Conservation (phyloP, 2,797 vertebrate species). For the Eulemur rubriventer region DNA sequence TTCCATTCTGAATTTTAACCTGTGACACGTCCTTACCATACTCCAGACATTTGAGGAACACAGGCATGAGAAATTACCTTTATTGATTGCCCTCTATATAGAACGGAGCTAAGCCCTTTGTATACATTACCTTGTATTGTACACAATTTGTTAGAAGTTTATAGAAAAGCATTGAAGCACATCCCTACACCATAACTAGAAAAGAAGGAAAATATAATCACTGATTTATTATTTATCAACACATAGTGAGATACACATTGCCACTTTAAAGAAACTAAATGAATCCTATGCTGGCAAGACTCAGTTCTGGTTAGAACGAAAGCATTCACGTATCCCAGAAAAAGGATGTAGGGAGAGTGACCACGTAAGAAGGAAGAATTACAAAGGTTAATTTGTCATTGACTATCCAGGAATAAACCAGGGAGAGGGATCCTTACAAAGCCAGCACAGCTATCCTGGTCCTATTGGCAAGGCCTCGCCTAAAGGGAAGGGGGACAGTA, state of each 20-base stretch:
- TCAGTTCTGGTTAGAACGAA: background rate
- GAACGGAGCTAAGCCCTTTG: background rate
- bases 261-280: background rate
- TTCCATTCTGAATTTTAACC: conserved; percentile 51
- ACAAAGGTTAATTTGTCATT: background rate
- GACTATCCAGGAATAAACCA: background rate
- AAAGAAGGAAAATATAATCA: conserved; percentile 1
- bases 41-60: background rate
- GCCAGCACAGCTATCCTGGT: background rate
- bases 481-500: background rate
- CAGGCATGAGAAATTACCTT: background rate
- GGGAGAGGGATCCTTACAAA: background rate
- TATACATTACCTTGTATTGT: background rate
- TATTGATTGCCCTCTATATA: conserved; percentile 7
- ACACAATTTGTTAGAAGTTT: conserved; percentile 10
- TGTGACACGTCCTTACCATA: background rate
- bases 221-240: background rate
- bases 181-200: background rate
- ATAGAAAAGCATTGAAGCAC: background rate
- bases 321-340: background rate
- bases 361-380: background rate
- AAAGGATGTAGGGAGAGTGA: background rate
- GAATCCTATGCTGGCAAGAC: background rate
- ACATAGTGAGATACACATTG: background rate
- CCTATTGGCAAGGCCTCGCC: background rate